Evolutionary conservation across 2,797 vertebrate genomes (phyloP).

Genomic region (Knipowitschia caucasica): DNA sequence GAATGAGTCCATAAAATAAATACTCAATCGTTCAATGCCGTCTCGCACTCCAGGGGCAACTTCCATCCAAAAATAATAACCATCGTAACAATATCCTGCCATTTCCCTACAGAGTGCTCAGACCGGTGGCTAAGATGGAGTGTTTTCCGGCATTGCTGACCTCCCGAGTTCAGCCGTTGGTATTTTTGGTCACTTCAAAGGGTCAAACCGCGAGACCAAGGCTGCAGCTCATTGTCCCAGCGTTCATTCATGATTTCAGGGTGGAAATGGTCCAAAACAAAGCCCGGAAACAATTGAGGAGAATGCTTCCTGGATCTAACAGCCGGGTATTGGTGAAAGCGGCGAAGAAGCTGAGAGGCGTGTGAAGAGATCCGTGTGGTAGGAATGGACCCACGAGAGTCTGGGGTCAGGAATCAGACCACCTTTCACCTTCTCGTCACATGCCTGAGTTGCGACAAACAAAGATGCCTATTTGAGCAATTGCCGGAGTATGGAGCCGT

Average conservation of each 20-base stretch:
- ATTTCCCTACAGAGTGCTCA: slow-evolving; percentile 36
- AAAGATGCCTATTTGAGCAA: neutral
- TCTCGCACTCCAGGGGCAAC: slow-evolving; percentile 12
- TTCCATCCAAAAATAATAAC: slow-evolving; percentile 49
- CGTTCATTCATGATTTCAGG: slow-evolving; percentile 65
- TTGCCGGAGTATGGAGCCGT: neutral
- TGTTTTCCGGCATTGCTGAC: slow-evolving; percentile 49
- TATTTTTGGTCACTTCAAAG: slow-evolving; percentile 63
- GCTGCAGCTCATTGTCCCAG: slow-evolving; percentile 5
- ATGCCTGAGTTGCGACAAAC: neutral
- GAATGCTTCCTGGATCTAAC: slow-evolving; percentile 52
- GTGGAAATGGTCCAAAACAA: slow-evolving; percentile 65
- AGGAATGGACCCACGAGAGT: slow-evolving; percentile 27
- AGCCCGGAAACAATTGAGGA: slow-evolving; percentile 74
- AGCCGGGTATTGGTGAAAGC: slow-evolving; percentile 53
- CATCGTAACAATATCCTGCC: slow-evolving; percentile 31
- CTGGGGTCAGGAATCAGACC: slow-evolving; percentile 23
- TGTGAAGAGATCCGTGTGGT: slow-evolving; percentile 22
- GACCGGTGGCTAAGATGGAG: slow-evolving; percentile 33
- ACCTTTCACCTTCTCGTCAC: slow-evolving; percentile 18
- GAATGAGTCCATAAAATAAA: slow-evolving; percentile 13
- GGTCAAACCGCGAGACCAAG: slow-evolving; percentile 22
- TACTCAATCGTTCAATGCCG: slow-evolving; percentile 10
- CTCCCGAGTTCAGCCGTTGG: slow-evolving; percentile 33
- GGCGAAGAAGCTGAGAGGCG: slow-evolving; percentile 56